Percentiles rank a stretch among this genome's conserved stretches.
Conservation (phyloP, 2,888 invertebrate genomes). For the Gonocerus acuteangulatus region DNA sequence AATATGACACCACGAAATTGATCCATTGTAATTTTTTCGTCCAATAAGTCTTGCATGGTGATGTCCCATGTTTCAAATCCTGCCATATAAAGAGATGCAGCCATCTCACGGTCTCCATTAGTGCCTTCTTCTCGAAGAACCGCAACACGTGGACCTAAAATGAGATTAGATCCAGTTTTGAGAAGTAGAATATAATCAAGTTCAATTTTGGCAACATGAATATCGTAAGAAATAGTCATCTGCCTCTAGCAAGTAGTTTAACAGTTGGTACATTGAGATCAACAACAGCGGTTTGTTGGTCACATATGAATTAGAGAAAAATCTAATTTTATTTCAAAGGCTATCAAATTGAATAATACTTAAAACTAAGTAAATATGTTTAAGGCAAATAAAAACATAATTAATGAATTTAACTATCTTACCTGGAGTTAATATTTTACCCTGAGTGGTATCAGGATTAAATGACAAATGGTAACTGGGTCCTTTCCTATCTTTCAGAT, state of each 20-base stretch:
- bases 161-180: not conserved
- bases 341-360: too few relatives aligned
- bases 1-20: constrained; percentile 83
- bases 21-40: constrained; percentile 62
- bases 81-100: constrained; percentile 75
- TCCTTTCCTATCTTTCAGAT: constrained; percentile 57
- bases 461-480: constrained; percentile 67
- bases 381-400: too few relatives aligned
- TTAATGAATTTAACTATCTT: not conserved
- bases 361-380: too few relatives aligned
- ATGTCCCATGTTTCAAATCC: constrained; percentile 90
- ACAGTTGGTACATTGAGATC: too few relatives aligned
- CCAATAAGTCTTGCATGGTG: constrained; percentile 83
- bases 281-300: too few relatives aligned
- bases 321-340: too few relatives aligned
- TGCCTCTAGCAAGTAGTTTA: too few relatives aligned
- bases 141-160: constrained; percentile 58
- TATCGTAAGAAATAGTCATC: too few relatives aligned
- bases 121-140: constrained; percentile 93
- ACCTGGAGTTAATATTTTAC: constrained; percentile 21
- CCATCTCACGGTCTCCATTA: constrained; percentile 98
- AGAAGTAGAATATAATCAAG: not conserved
- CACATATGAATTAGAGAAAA: too few relatives aligned
- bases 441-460: constrained; percentile 50
- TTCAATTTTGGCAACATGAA: too few relatives aligned